phyloP scores from a whole-genome alignment of 2,797 vertebrate genomes.

The Takifugu rubripes region DNA sequence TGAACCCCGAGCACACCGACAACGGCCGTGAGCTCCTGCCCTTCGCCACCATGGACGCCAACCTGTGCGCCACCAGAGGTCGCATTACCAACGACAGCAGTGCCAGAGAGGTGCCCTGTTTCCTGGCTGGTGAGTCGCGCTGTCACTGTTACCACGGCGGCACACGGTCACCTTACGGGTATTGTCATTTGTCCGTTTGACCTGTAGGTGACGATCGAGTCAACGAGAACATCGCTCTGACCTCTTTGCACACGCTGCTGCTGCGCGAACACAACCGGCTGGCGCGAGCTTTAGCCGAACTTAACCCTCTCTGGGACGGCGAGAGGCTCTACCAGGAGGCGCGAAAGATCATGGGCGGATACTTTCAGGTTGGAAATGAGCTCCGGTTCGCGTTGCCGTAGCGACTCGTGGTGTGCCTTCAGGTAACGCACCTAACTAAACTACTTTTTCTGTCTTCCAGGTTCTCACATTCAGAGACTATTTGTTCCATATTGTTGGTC shows the following conservation, averaged over 20 bases:
- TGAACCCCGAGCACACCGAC: constrained; percentile 76
- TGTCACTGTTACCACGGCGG: too few species aligned
- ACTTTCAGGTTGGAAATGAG: constrained; percentile 74
- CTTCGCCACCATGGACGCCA: constrained; percentile 55
- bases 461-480: constrained; percentile 81
- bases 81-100: constrained; percentile 28
- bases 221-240: constrained; percentile 79
- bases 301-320: constrained; percentile 83
- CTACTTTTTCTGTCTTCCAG: constrained; percentile 18
- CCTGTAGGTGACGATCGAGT: constrained; percentile 77
- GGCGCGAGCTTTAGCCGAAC: constrained; percentile 61
- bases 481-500: constrained; percentile 79
- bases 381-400: not conserved
- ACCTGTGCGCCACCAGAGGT: constrained; percentile 76
- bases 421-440: not conserved
- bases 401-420: not conserved
- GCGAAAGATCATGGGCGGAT: constrained; percentile 81
- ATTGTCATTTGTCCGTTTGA: not conserved
- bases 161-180: too few species aligned
- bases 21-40: constrained; percentile 72
- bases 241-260: constrained; percentile 79
- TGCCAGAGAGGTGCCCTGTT: constrained; percentile 78
- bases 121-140: constrained; percentile 75
- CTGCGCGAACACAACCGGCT: constrained; percentile 87
- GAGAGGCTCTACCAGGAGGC: constrained; percentile 85